Conservation (phyloP, 1,140 invertebrate genomes). For the Drosophila kikkawai region DNA sequence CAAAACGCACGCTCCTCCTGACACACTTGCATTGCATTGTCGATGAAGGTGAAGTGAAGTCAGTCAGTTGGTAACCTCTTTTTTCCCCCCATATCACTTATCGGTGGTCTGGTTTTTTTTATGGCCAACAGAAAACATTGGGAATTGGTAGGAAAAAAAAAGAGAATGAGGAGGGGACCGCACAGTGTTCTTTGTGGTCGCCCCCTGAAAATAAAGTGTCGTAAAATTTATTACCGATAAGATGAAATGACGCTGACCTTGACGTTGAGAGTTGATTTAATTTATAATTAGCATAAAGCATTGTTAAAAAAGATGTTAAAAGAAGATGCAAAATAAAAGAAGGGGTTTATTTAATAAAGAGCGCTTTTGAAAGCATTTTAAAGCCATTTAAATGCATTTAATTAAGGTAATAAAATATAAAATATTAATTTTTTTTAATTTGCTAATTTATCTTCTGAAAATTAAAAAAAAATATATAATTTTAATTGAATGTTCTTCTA, state of each 20-base stretch:
- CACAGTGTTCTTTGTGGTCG: constrained; percentile 40
- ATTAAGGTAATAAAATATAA: background rate
- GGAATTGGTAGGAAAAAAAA: background rate
- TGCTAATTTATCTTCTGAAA: too few relatives aligned
- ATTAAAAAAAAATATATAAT: too few relatives aligned
- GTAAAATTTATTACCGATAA: constrained; percentile 43
- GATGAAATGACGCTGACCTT: constrained; percentile 27
- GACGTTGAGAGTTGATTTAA: background rate
- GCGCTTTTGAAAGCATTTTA: background rate
- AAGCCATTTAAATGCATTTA: background rate
- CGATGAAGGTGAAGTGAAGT: constrained; percentile 1
- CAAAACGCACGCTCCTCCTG: constrained; percentile 26
- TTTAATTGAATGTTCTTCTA: too few relatives aligned
- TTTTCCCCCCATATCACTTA: constrained; percentile 4
- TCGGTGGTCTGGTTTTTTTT: constrained; percentile 24
- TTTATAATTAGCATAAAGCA: constrained; percentile 28
- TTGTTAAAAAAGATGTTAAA: background rate
- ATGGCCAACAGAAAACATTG: constrained; percentile 14
- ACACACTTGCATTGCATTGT: constrained; percentile 31
- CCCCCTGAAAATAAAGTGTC: constrained; percentile 17
- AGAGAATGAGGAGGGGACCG: background rate
- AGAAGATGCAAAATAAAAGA: background rate
- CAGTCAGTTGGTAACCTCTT: constrained; percentile 22
- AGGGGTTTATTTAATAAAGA: background rate
- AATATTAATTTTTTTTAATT: too few relatives aligned